Base-by-base conservation (phyloP, 35 echinoderm and acorn worm genomes). In the Anneissia japonica region DNA sequence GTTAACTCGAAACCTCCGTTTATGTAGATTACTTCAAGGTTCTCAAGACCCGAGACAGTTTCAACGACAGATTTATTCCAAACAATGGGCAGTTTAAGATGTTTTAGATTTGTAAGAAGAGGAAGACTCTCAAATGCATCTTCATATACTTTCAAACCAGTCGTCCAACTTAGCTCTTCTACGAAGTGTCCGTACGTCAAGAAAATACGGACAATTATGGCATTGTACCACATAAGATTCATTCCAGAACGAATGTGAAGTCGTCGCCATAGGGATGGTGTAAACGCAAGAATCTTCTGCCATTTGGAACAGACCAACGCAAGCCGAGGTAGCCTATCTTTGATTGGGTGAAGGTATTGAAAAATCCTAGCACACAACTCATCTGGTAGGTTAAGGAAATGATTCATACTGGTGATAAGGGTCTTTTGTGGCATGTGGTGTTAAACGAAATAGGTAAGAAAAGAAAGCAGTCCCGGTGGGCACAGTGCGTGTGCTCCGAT, bases 41-140 rank as follows among this genome's bases (percentile, higher is more conserved):
- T 30, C 26, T 74, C 81, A 29, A 98, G 82, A 7, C 89, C 91
- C 5, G 88, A 83, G 9, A 98, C 78, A 12, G 83, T 85, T 34
- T 98, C 95, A 12, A 98, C 82, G 30, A 98, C 91, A 26, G 88
- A 79, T 37, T 86, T 84, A 38, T 91, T 93, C 95, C 95, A 98
- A 7, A 93, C 81, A 34, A 98, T 93, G 16, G 95, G 95, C 17
- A 98, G 51, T 26, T 82, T 90, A 3, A 98, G 88, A 26, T 88
- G 78, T 33, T 88, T 88, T 19, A 98, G 51, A 36, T 81, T 87
- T 1, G 82, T 55, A 5, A 98, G 83, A 35, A 83, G 90, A 34
- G 95, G 91, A 40, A 98, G 88, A 12, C 93, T 77, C 64, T 82
- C 79, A 64, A 93, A 93, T n/a, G 85, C 72, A 7, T 89, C 93